Percentiles rank a stretch among this genome's conserved stretches.
Conservation (phyloP, 2,113 vertebrate species). For the Isurus oxyrinchus region DNA sequence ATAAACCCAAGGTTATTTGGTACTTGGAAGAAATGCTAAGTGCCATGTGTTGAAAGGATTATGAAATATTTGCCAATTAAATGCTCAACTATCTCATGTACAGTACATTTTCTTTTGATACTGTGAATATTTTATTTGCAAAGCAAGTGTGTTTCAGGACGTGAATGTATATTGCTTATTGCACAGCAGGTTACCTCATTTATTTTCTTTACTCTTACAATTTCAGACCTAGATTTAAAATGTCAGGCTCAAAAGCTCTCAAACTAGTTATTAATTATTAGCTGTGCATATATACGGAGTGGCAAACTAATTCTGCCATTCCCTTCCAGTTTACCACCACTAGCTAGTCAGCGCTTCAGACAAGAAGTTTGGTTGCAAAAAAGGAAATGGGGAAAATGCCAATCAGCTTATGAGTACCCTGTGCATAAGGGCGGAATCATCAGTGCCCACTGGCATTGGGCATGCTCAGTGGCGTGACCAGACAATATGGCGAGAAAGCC, state of each 20-base stretch:
- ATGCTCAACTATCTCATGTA: neutral
- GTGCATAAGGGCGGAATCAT: too few species aligned
- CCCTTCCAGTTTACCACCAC: neutral
- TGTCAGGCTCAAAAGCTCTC: neutral
- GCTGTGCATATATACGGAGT: neutral
- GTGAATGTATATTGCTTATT: neutral
- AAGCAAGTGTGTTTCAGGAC: neutral
- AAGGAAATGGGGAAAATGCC: neutral
- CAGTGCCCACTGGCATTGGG: too few species aligned
- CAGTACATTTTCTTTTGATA: neutral
- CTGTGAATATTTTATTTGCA: neutral
- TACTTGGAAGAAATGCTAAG: neutral
- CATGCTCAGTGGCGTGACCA: too few species aligned
- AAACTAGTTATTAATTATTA: neutral
- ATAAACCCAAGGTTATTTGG: neutral
- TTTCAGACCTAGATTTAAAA: neutral
- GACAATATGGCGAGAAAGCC: too few species aligned
- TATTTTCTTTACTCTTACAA: neutral
- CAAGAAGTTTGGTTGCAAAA: neutral
- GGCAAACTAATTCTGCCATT: neutral
- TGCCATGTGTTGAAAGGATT: neutral
- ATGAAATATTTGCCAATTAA: constrained; percentile 21
- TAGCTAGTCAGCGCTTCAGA: neutral
- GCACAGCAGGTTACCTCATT: neutral
- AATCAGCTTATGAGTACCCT: neutral